phyloP scores from a whole-genome alignment of 2,113 vertebrate genomes.

The Atractosteus spatula region DNA sequence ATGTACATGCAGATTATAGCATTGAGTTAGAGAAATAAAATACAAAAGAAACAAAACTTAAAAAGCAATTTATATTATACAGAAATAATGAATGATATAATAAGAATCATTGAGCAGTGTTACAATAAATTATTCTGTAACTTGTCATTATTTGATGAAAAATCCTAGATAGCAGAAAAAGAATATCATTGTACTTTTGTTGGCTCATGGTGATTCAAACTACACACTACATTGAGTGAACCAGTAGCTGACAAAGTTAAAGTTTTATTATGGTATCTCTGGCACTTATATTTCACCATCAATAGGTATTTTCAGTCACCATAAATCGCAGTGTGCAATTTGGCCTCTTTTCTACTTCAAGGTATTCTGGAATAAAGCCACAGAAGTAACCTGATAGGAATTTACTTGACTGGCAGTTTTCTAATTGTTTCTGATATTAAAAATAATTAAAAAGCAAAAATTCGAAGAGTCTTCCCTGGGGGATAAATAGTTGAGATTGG shows the following conservation, averaged over 20 bases:
- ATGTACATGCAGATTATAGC: too few species aligned
- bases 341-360: neutral
- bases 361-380: too few species aligned
- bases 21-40: neutral
- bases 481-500: neutral
- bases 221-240: neutral
- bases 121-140: neutral
- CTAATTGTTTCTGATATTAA: conserved; percentile 9
- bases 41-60: neutral
- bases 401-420: conserved; percentile 12
- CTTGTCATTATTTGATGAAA: neutral
- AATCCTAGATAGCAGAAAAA: neutral
- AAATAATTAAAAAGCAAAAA: neutral
- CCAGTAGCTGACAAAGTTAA: neutral
- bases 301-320: neutral
- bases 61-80: neutral
- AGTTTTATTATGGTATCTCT: too few species aligned
- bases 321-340: neutral
- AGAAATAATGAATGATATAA: neutral
- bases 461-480: neutral
- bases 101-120: neutral
- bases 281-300: too few species aligned
- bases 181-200: neutral
- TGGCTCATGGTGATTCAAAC: neutral
- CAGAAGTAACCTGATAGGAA: neutral